These are phyloP conservation scores for Slavum lentiscoides DNA, from an alignment of 2,888 invertebrate species.

Conservation along the genomic window DNA sequence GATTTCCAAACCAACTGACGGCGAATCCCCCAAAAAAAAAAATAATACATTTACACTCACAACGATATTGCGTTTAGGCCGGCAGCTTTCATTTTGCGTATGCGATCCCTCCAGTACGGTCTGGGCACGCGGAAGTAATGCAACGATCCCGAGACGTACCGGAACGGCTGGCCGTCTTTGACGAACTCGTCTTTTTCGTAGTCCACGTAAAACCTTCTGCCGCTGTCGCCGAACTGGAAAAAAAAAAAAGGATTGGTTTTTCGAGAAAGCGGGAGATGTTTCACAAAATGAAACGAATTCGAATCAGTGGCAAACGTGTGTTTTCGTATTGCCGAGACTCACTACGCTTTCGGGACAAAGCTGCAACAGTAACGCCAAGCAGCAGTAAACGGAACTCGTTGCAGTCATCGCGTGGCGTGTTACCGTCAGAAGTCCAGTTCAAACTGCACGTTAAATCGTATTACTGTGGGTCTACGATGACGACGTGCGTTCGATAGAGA, in stretches of 20 bases:
- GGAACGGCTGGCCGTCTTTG: slow-evolving; percentile 73
- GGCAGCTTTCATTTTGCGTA: slow-evolving; percentile 76
- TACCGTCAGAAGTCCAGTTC: neutral
- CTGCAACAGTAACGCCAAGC: neutral
- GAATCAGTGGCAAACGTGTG: too few species aligned
- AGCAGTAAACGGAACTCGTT: neutral
- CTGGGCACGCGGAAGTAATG: slow-evolving; percentile 85
- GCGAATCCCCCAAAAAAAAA: too few species aligned
- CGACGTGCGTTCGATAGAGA: too few species aligned
- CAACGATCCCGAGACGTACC: slow-evolving; percentile 75
- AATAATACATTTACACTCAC: neutral
- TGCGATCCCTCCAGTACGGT: slow-evolving; percentile 77
- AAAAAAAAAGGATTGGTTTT: neutral
- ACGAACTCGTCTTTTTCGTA: slow-evolving; percentile 68
- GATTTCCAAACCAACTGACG: too few species aligned
- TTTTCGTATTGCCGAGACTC: neutral
- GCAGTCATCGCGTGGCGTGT: neutral
- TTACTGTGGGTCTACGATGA: too few species aligned
- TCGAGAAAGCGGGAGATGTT: too few species aligned
- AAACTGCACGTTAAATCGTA: neutral
- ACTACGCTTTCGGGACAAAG: neutral
- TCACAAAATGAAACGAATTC: too few species aligned
- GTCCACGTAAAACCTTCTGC: slow-evolving; percentile 62
- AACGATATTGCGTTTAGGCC: slow-evolving; percentile 77
- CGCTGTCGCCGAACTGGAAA: neutral